Evolutionary conservation across 2,113 vertebrate genomes (phyloP), one percentile per base, ranked within the genome.

Genomic region (Pantherophis guttatus): DNA sequence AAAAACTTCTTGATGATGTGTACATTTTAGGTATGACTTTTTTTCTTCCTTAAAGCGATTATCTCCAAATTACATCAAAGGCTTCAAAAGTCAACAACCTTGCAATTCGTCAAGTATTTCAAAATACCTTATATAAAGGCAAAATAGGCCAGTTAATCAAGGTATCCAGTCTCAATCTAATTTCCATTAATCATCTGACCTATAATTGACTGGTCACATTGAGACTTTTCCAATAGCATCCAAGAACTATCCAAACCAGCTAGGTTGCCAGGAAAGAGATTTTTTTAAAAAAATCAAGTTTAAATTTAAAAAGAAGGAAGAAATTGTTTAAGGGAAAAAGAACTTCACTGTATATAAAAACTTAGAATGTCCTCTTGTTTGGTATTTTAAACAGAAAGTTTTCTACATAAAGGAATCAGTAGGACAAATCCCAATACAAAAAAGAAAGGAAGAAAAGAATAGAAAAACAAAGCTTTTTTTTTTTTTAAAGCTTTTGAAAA

Each of bases 41-140:
- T 62, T 54, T 39, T 3, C 5, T 11, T 11, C 12, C 7, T 81
- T 39, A 39, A 81, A 95, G 86, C 92, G 12, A 91, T 89, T 94
- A 95, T 93, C 92, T 96, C 70, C 87, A 94, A 93, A 94, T 89
- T 52, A 53, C 85, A 95, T 86, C 50, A 88, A 93, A 95, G 94
- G 48, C 89, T 94, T 95, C 91, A 93, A 50, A 92, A 94, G 89
- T n/a, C n/a, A 93, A 86, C 10, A 57, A 87, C 85, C 94, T 96
- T 97, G 95, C 93, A 97, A 93, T 92, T 96, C 95, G 39, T 39
- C 90, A 86, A 93, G 95, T 44, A 4, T 87, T 96, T 90, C 92
- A 96, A 93, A 97, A 93, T 59, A 93, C 89, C 93, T 97, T 39
- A 92, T 97, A 96, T 96, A 97, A 97, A 97, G 96, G 96, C 96